A percentile compares a stretch with the other conserved stretches of the same genome.
Evolutionary conservation across 2,797 vertebrate genomes (phyloP).

Genomic region (Hoplostethus mediterraneus): DNA sequence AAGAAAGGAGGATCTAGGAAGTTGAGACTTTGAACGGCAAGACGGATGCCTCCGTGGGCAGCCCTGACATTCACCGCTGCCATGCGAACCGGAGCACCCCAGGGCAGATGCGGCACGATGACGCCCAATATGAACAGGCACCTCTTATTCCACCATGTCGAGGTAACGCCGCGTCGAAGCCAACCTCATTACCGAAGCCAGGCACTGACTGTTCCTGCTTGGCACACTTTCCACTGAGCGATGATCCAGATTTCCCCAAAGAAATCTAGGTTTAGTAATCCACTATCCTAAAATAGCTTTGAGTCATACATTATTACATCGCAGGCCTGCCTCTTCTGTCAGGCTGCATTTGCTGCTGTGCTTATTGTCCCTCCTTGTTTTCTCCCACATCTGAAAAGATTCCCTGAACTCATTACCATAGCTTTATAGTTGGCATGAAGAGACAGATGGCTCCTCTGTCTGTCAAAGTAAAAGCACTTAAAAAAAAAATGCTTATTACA

Average conservation of each 20-base stretch:
- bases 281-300: constrained; percentile 79
- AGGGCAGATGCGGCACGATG: constrained; percentile 8
- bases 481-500: constrained; percentile 24
- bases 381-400: constrained; percentile 56
- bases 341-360: constrained; percentile 58
- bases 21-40: constrained; percentile 1
- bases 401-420: constrained; percentile 70
- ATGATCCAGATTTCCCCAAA: constrained; percentile 72
- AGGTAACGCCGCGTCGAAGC: constrained; percentile 36
- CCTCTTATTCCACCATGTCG: constrained; percentile 26
- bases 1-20: not conserved
- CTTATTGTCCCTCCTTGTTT: constrained; percentile 69
- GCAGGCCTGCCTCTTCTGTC: constrained; percentile 61
- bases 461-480: constrained; percentile 49
- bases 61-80: constrained; percentile 8
- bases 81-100: constrained; percentile 22
- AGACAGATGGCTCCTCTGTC: constrained; percentile 42
- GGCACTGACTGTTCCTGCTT: constrained; percentile 47
- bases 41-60: constrained; percentile 10
- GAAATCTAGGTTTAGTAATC: constrained; percentile 73
- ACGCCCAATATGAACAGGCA: constrained; percentile 19
- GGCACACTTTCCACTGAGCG: constrained; percentile 65
- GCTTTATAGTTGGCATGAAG: constrained; percentile 64
- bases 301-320: constrained; percentile 82
- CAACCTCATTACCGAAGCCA: constrained; percentile 56